A percentile compares a stretch with the other conserved stretches of the same genome.
Evolutionary conservation across 2,888 invertebrate species (phyloP).

Genomic region (Eupithecia exiguata): DNA sequence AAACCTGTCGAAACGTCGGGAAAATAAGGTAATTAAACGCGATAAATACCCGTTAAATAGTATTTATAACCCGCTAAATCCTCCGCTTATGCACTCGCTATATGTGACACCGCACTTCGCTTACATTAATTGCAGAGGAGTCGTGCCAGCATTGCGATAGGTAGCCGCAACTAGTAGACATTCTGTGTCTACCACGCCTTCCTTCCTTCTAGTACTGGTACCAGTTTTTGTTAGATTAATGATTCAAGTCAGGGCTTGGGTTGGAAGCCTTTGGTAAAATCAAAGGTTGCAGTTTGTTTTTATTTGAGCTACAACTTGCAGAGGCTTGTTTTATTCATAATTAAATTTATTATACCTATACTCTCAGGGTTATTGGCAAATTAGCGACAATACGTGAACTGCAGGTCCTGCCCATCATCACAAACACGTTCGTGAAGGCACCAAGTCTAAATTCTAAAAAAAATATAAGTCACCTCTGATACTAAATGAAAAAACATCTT

Average conservation of each 20-base stretch:
- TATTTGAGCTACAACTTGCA: not conserved
- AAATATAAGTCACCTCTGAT: no score
- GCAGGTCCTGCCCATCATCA: no score
- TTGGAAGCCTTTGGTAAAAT: not conserved
- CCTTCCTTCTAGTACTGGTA: slow-evolving; percentile 30
- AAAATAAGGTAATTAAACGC: no score
- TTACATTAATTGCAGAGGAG: slow-evolving; percentile 45
- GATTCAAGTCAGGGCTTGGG: not conserved
- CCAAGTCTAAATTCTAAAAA: no score
- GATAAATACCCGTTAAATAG: no score
- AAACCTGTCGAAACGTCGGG: no score
- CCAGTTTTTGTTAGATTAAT: slow-evolving; percentile 11
- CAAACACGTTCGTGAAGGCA: no score
- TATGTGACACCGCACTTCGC: not conserved
- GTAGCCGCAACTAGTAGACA: not conserved
- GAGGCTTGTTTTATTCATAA: not conserved
- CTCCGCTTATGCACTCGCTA: not conserved
- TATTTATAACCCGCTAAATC: not conserved
- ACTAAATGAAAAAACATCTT: no score
- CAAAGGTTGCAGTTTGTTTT: not conserved
- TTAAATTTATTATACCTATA: no score
- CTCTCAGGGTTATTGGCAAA: no score
- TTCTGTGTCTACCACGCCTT: slow-evolving; percentile 45
- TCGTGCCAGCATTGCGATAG: slow-evolving; percentile 40
- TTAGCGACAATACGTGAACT: no score